Base-by-base conservation (phyloP, 2,888 invertebrate genomes). In the Drosophila subquinaria region DNA sequence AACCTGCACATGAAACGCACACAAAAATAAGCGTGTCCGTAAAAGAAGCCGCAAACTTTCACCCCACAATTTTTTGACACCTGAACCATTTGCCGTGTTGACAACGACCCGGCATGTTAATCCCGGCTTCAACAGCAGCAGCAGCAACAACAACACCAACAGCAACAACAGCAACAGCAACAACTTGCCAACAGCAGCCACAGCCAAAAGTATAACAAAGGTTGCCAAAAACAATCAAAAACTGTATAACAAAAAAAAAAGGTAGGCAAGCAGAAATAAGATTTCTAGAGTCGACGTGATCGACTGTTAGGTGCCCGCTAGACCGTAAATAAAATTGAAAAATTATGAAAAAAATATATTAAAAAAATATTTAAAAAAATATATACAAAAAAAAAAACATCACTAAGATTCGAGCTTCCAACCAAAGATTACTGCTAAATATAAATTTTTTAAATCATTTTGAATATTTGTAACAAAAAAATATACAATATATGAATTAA, bases 31-130 rank as follows among this genome's bases (percentile, higher is more conserved):
- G 80, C 80, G 69, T 82, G 66, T 66, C 76, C 77, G 70, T 82
- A 82, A 83, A 82, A 79, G 79, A 73, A 84, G 79, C 84, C 89
- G 69, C 89, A 84, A 87, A 81, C 76, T 89, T 83, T 78, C 68
- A 68, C 69, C 87, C 72, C 79, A 67, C 76, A 83, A 76, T 87
- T 84, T 88, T 88, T 83, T 87, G 87, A 89, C 84, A 84, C 84
- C 89, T 84, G 71, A 76, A 88, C 89, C 84, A 75, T 78, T 86
- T 73, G 66, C 83, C 69, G 83, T 81, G 83, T 81, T 88, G 83
- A 83, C 89, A 83, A 83, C 81, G 64, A 75, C 76, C 70, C 85
- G 70, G 66, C 63, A 70, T 79, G 76, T 75, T 79, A 75, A 76
- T 75, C 76, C 76, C 75, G 60, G 50, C 55, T 30, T 42, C 57